Evolutionary conservation across 2,888 invertebrate species (phyloP), one percentile per base, ranked within the genome.

Genomic region (Drosophila prostipennis): DNA sequence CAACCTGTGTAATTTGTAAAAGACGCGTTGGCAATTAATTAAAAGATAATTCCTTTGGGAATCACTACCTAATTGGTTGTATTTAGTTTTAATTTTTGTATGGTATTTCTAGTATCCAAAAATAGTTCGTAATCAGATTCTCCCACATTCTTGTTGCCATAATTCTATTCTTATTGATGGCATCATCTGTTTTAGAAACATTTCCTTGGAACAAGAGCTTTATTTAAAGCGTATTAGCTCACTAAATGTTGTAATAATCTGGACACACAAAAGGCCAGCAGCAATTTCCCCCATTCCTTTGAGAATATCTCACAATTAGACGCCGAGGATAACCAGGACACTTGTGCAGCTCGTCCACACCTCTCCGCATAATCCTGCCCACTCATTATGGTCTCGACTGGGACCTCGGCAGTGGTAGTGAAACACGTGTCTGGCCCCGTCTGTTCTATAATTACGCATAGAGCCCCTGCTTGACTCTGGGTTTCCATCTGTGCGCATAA

Each of bases 361-460:
- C 61, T 69, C 37, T 14, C 39, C 53, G 39, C 63, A 61, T 61
- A 72, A 72, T 49, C 34, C 70, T 43, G 40, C 63, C 13, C 54
- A 40, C 61, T 61, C 72, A 70, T 70, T 72, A 70, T 61, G 45
- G 13, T 34, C 43, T 16, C 43, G 45, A 37, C 43, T 36, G 68
- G 34, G 55, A 11, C 45, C 14, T 13, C 29, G n/a, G 6, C 11
- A 26, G 36, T 54, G 51, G 72, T 11, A 32, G 29, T 54, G 51
- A 70, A 63, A 63, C 83, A 85, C 80, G 75, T 77, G 79, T 76
- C 39, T 69, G 42, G 53, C 59, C 69, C 61, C 67, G 68, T 65
- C 76, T 61, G 73, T 73, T 69, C 80, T 74, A 80, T 80, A 86
- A 81, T 81, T 81, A 83, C 72, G 74, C 86, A 71, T 58, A 51